These are phyloP conservation scores for Aspidapion aeneum DNA, from an alignment of 2,888 invertebrate genomes.

Conservation along the genomic window DNA sequence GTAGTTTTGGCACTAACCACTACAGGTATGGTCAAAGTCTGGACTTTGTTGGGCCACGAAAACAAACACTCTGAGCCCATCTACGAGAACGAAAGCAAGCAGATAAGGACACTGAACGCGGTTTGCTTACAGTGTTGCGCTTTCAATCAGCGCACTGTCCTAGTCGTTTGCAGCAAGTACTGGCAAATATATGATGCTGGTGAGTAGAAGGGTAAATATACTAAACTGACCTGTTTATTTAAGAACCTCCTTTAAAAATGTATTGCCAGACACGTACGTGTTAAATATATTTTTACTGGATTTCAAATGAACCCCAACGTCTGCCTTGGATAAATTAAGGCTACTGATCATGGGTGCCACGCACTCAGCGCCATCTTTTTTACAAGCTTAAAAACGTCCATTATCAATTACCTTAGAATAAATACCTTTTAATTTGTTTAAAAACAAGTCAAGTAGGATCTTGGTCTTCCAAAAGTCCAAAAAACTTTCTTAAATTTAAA, in stretches of 20 bases:
- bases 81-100: conserved; percentile 97
- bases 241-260: neutral
- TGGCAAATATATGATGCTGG: conserved; percentile 90
- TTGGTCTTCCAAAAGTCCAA: too few relatives aligned
- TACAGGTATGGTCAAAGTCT: conserved; percentile 95
- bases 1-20: conserved; percentile 94
- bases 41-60: conserved; percentile 89
- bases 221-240: neutral
- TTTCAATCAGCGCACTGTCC: conserved; percentile 93
- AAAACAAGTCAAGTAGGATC: too few relatives aligned
- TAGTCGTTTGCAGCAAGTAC: conserved; percentile 94
- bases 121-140: conserved; percentile 90
- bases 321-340: too few relatives aligned
- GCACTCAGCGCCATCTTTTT: too few relatives aligned
- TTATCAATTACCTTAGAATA: too few relatives aligned
- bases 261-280: neutral
- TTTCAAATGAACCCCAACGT: too few relatives aligned
- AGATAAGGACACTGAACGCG: conserved; percentile 91
- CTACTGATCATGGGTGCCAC: too few relatives aligned
- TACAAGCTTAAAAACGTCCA: too few relatives aligned
- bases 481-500: too few relatives aligned
- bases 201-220: too few relatives aligned
- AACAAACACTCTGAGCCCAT: conserved; percentile 83
- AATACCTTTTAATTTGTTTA: too few relatives aligned
- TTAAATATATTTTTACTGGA: too few relatives aligned